Base-by-base conservation (phyloP, 2,797 vertebrate species). In the Sphenopsis melanotis region DNA sequence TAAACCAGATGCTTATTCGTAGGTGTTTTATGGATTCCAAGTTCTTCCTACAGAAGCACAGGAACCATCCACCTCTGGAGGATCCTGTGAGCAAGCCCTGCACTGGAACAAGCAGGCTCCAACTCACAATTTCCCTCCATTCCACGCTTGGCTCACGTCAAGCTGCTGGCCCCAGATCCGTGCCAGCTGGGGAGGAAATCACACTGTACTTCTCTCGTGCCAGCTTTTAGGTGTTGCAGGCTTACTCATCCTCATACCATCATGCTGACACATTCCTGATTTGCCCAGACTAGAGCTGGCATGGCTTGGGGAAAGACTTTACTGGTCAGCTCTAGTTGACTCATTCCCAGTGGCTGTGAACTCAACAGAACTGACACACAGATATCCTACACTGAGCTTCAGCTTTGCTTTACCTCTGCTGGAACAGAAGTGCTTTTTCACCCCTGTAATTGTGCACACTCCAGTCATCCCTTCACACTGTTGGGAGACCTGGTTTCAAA, bases 201-300 rank as follows among this genome's bases (percentile, higher is more conserved):
- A 71, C 83, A 68, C 71, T 4, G 41, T 1, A 21, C 88, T 93
- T 42, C 89, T 89, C 89, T 81, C 2, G 1, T 91, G 94, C 78
- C 94, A 95, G 84, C 75, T 83, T 65, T 69, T 34, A 95, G 94
- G 94, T 96, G 94, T 82, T 95, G 93, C 80, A 93, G 47, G 63
- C 77, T 95, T 93, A 91, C 90, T 96, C 81, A 92, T 59, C 87
- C 89, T 93, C 37, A 12, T 92, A 59, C 83, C 91, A 74, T 90
- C 92, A 71, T 18, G 63, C 53, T 96, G 96, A 96, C 85, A 79
- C 1, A 3, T 29, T 87, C 83, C 63, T 85, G 78, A 91, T 96
- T 52, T 93, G 94, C 92, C 95, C 94, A 93, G 93, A 93, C 94
- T 92, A 17, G 90, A 93, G 70, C 72, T 96, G 94, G 91, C 89